Percentiles rank a stretch among this genome's conserved stretches.
phyloP scores from a whole-genome alignment of 2,113 vertebrate species.

The Saimiri boliviensis region DNA sequence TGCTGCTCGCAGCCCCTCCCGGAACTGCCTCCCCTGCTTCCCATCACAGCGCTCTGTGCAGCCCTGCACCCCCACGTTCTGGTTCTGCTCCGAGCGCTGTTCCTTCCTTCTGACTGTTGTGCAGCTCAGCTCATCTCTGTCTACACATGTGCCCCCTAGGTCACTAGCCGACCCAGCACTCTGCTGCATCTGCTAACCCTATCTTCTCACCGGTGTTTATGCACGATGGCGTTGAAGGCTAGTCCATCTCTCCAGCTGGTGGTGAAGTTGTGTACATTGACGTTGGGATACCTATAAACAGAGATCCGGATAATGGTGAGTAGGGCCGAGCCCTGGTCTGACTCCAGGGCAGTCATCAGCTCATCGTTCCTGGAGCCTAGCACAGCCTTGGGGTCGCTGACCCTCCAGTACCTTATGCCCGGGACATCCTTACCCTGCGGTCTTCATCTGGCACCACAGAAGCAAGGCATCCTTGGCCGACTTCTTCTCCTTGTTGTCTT shows the following conservation, averaged over 20 bases:
- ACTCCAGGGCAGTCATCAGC: background rate
- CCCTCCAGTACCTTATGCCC: background rate
- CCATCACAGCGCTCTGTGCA: background rate
- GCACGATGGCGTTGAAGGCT: conserved; percentile 95
- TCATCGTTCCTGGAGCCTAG: background rate
- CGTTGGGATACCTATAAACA: conserved; percentile 92
- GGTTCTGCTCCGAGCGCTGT: background rate
- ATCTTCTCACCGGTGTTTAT: conserved; percentile 92
- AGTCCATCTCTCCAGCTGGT: conserved; percentile 97
- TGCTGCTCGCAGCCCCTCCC: background rate
- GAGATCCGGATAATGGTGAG: background rate
- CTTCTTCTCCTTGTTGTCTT: conserved; percentile 96
- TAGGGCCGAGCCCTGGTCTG: background rate
- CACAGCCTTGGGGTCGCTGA: background rate
- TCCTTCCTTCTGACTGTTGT: background rate
- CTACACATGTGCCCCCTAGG: rapidly evolving
- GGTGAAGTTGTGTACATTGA: conserved; percentile 97
- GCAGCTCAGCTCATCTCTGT: background rate
- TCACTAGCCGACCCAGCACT: rapidly evolving
- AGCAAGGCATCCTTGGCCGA: conserved; percentile 96
- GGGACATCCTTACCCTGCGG: conserved; percentile 88
- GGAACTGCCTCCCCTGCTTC: background rate
- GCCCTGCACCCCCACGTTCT: background rate
- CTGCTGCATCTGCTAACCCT: rapidly evolving
- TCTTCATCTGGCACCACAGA: conserved; percentile 99